phyloP scores from a whole-genome alignment of 2,888 invertebrate species.

The Athrips mouffetella region DNA sequence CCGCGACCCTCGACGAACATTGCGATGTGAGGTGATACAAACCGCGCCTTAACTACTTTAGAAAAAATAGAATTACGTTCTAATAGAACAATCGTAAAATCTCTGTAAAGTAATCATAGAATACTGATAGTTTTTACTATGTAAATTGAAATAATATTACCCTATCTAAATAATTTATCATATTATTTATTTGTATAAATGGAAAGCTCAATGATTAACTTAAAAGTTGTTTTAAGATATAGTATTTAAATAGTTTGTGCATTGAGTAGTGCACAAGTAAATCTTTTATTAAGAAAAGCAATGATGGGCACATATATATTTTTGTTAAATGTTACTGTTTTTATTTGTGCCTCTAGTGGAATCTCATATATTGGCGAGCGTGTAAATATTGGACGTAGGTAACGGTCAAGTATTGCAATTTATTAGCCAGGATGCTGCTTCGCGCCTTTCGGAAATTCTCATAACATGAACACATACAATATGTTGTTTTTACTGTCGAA shows the following conservation, averaged over 20 bases:
- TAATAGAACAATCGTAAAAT: conserved; percentile 37
- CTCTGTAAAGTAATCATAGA: conserved; percentile 43
- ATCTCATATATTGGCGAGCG: conserved; percentile 63
- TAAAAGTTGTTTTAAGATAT: conserved; percentile 67
- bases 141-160: conserved; percentile 52
- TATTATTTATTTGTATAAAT: conserved; percentile 76
- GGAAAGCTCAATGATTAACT: conserved; percentile 76
- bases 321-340: conserved; percentile 67
- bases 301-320: conserved; percentile 35
- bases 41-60: conserved; percentile 32
- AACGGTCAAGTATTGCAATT: neutral
- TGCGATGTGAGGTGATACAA: conserved; percentile 93
- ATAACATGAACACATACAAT: no score
- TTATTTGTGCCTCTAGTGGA: conserved; percentile 69
- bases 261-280: conserved; percentile 63
- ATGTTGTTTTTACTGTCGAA: no score
- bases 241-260: conserved; percentile 51
- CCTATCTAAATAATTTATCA: conserved; percentile 49
- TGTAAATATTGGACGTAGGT: conserved; percentile 12
- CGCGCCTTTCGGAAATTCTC: no score
- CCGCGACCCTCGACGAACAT: conserved; percentile 84
- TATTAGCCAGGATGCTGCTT: no score
- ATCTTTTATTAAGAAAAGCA: conserved; percentile 52
- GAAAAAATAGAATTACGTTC: conserved; percentile 20
- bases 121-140: conserved; percentile 36